phyloP scores from a whole-genome alignment of 1,140 invertebrate species.

The Nymphalis io region DNA sequence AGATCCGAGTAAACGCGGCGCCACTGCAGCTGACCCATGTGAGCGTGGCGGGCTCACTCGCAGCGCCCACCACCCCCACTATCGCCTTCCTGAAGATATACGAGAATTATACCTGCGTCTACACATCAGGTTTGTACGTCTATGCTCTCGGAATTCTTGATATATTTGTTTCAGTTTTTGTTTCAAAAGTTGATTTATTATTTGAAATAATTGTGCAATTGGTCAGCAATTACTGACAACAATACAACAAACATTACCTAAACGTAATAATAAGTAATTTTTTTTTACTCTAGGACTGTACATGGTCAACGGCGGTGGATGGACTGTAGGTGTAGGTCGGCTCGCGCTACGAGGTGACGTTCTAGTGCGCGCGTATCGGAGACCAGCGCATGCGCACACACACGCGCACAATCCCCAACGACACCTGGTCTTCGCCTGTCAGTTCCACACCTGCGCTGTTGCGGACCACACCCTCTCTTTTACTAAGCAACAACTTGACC shows the following conservation, averaged over 20 bases:
- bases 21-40: slow-evolving; percentile 93
- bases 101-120: slow-evolving; percentile 93
- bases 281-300: slow-evolving; percentile 82
- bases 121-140: slow-evolving; percentile 92
- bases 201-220: too few species aligned
- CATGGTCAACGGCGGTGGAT: slow-evolving; percentile 84
- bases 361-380: slow-evolving; percentile 93
- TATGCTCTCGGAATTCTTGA: slow-evolving; percentile 8
- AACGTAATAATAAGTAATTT: background rate
- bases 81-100: slow-evolving; percentile 91
- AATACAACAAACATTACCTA: too few species aligned
- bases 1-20: slow-evolving; percentile 91
- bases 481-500: slow-evolving; percentile 92
- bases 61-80: slow-evolving; percentile 86
- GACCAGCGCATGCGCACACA: slow-evolving; percentile 72
- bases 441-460: slow-evolving; percentile 96
- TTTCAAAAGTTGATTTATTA: too few species aligned
- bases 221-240: too few species aligned
- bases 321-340: slow-evolving; percentile 87
- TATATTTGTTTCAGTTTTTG: too few species aligned
- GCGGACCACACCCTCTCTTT: slow-evolving; percentile 91
- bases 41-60: slow-evolving; percentile 88
- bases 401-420: slow-evolving; percentile 46
- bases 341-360: slow-evolving; percentile 93
- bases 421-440: slow-evolving; percentile 86